Evolutionary conservation across 2,888 invertebrate species (phyloP).

Genomic region (Holacanthella duospinosa): DNA sequence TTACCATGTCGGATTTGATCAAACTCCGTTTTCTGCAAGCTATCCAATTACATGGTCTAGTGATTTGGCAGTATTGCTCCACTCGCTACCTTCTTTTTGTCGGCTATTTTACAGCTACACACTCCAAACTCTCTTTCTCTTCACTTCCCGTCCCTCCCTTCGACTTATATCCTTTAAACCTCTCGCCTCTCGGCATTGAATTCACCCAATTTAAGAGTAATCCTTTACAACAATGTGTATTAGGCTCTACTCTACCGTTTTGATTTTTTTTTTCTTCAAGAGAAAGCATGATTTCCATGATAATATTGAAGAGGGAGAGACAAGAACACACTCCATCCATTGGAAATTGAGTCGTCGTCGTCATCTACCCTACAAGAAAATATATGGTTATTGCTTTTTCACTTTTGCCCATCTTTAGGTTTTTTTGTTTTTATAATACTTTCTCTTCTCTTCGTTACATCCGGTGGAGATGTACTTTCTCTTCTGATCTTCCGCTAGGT

Average conservation of each 20-base stretch:
- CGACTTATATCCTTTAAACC: not conserved
- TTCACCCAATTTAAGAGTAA: constrained; percentile 33
- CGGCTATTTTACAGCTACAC: constrained; percentile 8
- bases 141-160: not conserved
- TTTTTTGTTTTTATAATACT: not conserved
- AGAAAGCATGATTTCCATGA: constrained; percentile 30
- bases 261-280: constrained; percentile 14
- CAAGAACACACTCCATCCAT: constrained; percentile 26
- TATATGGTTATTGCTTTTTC: constrained; percentile 17
- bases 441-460: too few relatives aligned
- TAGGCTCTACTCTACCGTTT: not conserved
- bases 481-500: too few relatives aligned
- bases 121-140: constrained; percentile 1
- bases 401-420: not conserved
- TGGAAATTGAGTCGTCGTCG: constrained; percentile 24
- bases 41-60: constrained; percentile 38
- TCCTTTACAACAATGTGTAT: constrained; percentile 29
- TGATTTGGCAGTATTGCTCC: constrained; percentile 35
- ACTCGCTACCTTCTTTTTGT: constrained; percentile 22
- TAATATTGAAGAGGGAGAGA: constrained; percentile 16
- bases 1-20: constrained; percentile 37
- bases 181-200: constrained; percentile 19
- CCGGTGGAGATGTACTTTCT: too few relatives aligned
- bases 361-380: constrained; percentile 7
- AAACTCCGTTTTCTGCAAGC: constrained; percentile 37